Conservation (phyloP, 2,113 vertebrate genomes). For the Chloropsis cyanopogon region DNA sequence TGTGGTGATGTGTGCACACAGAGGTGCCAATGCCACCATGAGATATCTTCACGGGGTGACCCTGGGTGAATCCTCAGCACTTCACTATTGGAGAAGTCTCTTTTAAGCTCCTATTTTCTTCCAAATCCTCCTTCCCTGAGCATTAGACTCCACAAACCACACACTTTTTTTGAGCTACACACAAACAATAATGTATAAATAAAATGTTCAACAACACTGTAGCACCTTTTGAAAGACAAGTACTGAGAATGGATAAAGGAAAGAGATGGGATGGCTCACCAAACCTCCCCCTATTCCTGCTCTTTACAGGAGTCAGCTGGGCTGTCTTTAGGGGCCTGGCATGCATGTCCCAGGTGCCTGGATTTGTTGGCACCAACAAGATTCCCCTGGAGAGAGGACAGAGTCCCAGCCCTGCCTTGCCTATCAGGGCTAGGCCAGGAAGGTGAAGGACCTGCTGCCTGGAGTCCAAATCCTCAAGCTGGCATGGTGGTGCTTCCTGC, state of each 20-base stretch:
- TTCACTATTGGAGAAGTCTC: not conserved
- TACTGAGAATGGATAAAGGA: not conserved
- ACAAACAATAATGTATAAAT: not conserved
- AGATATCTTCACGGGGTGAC: rapidly evolving
- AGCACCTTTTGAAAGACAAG: not conserved
- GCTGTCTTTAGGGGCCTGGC: rapidly evolving
- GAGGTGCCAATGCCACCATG: rapidly evolving
- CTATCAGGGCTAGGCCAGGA: not conserved
- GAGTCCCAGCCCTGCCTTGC: not conserved
- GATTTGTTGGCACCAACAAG: not conserved
- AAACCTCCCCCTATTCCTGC: not conserved
- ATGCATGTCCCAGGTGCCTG: rapidly evolving
- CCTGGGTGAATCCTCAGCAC: not conserved
- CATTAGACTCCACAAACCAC: not conserved
- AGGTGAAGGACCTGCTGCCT: not conserved
- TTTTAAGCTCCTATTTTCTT: not conserved
- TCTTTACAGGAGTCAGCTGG: not conserved
- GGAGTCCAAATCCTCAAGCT: not conserved
- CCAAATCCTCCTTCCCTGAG: not conserved
- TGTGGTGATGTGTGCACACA: rapidly evolving
- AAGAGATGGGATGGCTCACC: not conserved
- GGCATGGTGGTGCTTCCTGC: not conserved
- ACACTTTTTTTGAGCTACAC: not conserved
- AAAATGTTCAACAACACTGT: not conserved
- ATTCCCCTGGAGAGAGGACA: not conserved